These are phyloP conservation scores for Etia nguti DNA, from an alignment of 2,113 vertebrate species.

Conservation along the genomic window DNA sequence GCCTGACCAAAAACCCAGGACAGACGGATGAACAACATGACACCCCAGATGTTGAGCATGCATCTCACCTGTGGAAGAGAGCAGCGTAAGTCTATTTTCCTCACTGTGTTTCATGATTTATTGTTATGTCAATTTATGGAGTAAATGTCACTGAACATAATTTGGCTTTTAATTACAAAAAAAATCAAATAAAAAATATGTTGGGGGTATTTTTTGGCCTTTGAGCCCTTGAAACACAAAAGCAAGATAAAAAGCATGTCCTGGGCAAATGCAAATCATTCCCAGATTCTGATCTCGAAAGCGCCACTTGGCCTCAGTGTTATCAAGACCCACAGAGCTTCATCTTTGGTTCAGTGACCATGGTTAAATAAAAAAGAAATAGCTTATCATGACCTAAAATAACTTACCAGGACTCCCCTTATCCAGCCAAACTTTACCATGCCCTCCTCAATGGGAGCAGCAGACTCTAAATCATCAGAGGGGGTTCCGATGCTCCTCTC, in stretches of 20 bases:
- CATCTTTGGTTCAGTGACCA: not conserved
- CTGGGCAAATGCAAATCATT: not conserved
- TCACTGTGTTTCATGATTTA: not conserved
- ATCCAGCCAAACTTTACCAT: conserved; percentile 95
- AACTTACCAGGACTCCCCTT: conserved; percentile 95
- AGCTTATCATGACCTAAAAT: not conserved
- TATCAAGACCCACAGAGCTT: not conserved
- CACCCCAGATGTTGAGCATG: conserved; percentile 99
- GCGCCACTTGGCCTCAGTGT: not conserved
- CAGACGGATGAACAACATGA: conserved; percentile 98
- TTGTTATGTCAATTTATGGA: not conserved
- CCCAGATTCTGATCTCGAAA: not conserved
- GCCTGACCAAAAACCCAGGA: conserved; percentile 98
- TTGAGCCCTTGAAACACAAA: not conserved
- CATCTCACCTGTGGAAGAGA: conserved; percentile 85
- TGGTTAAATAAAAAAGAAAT: not conserved
- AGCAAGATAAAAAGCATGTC: not conserved
- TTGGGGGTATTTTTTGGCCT: not conserved
- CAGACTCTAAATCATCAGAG: conserved; percentile 76
- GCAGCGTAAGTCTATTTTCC: not conserved
- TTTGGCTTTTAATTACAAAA: not conserved
- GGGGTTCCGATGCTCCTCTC: conserved; percentile 74
- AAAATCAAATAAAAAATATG: not conserved
- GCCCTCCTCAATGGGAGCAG: conserved; percentile 67
- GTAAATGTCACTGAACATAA: not conserved